Percentiles rank a stretch among this genome's conserved stretches.
phyloP scores from a whole-genome alignment of 2,888 invertebrate genomes.

The Mythimna lalbum region DNA sequence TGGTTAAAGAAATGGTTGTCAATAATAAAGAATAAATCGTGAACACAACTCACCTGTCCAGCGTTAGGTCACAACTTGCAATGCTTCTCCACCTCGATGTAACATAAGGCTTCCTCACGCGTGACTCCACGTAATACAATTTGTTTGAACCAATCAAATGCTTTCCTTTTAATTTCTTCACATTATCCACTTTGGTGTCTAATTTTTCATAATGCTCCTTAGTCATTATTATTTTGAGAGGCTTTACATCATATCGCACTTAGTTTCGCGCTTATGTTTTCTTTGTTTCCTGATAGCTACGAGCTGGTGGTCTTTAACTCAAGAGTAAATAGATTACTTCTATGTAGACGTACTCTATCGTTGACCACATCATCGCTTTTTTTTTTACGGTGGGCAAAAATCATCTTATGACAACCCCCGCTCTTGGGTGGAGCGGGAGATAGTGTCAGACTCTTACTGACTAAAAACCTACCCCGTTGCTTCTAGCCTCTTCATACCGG shows the following conservation, averaged over 20 bases:
- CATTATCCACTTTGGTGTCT: conserved; percentile 44
- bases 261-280: background rate
- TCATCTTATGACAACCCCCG: no score
- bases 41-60: conserved; percentile 66
- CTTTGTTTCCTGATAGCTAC: background rate
- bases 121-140: conserved; percentile 61
- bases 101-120: conserved; percentile 59
- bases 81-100: conserved; percentile 52
- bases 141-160: conserved; percentile 58
- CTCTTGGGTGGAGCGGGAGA: no score
- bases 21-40: background rate
- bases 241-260: background rate
- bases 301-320: no score
- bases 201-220: background rate
- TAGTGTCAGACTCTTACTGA: no score
- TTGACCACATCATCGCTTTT: no score
- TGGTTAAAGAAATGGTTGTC: background rate
- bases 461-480: no score
- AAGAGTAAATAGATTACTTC: no score
- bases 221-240: background rate
- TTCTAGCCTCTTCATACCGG: no score
- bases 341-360: no score
- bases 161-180: conserved; percentile 51
- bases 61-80: conserved; percentile 64
- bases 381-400: no score